phyloP scores from a whole-genome alignment of 1,140 invertebrate genomes.

The Drosophila malerkotliana region DNA sequence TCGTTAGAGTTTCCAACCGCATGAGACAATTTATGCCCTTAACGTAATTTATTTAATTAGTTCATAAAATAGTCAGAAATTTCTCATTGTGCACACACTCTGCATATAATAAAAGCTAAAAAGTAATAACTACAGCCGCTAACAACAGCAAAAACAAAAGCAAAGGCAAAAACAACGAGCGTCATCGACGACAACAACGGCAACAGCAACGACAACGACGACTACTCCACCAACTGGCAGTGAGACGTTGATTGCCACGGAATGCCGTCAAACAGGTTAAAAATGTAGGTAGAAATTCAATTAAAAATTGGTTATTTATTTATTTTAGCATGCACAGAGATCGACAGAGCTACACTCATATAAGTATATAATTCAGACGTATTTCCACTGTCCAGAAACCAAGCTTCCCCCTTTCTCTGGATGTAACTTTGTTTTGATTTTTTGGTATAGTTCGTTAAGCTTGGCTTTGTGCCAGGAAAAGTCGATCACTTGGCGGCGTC shows the following conservation, averaged over 20 bases:
- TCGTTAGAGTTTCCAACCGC: too few species aligned
- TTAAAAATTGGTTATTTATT: constrained; percentile 84
- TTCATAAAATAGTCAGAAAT: not conserved
- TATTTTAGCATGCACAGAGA: constrained; percentile 80
- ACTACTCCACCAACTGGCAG: constrained; percentile 67
- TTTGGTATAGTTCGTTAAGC: constrained; percentile 67
- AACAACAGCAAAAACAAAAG: constrained; percentile 35
- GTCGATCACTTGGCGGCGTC: constrained; percentile 60
- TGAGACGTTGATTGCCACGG: constrained; percentile 81
- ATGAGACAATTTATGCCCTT: too few species aligned
- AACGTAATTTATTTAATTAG: too few species aligned
- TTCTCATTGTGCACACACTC: constrained; percentile 46
- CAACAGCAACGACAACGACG: constrained; percentile 48
- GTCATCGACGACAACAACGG: constrained; percentile 65
- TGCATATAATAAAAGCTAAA: constrained; percentile 70
- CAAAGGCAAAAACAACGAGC: constrained; percentile 35
- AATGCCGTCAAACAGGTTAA: constrained; percentile 83
- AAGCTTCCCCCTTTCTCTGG: not conserved
- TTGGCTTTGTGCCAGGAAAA: constrained; percentile 39
- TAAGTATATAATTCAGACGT: constrained; percentile 27
- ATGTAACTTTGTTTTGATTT: constrained; percentile 46
- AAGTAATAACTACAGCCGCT: constrained; percentile 49
- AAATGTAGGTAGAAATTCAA: constrained; percentile 84
- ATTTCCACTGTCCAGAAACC: constrained; percentile 5
- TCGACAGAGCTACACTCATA: constrained; percentile 30